Evolutionary conservation across 2,113 vertebrate species (phyloP), one percentile per base, ranked within the genome.

Genomic region (Tylochromis polylepis): DNA sequence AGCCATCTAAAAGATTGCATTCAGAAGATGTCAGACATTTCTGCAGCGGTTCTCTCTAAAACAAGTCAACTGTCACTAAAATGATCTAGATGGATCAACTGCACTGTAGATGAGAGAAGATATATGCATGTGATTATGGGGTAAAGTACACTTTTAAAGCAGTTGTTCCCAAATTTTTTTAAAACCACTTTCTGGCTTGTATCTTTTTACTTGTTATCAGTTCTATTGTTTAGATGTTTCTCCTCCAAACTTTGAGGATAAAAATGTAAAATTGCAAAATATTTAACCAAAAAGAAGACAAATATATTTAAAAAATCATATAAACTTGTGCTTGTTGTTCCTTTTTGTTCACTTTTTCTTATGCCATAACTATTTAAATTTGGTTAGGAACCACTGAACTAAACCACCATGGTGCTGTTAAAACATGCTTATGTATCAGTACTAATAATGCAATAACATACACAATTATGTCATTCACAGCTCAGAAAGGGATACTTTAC

Each of bases 301-400:
- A 18, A n/a, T 38, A 3, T 38, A 12, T 65, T 4, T 1, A 6
- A 36, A 62, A 0, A 65, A 65, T n/a, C 31, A 36, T 65, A 38
- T 65, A 65, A 65, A n/a, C 18, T 38, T 65, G 60, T 65, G 60
- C 34, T 65, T 18, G 0, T 27, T 46, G 14, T 72, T 72, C 1
- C 22, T 18, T 72, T 43, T 72, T 46, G 22, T 7, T 11, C 14
- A 2, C 22, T 14, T 14, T 18, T 27, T 46, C 41, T 27, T 27
- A 72, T 46, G 22, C 3, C 22, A 27, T 46, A 46, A 20, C 22
- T 75, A 46, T 75, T 75, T 75, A 49, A 9, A 49, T 75, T 75
- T 29, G 67, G 22, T 46, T 72, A 72, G 24, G 41, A 46, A 46
- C 15, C 67, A 75, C 41, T 49, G 9, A 20, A 46, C 41, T 18